Percentiles rank a stretch among this genome's conserved stretches.
phyloP scores from a whole-genome alignment of 2,797 vertebrate genomes.

The Oophaga sylvatica region DNA sequence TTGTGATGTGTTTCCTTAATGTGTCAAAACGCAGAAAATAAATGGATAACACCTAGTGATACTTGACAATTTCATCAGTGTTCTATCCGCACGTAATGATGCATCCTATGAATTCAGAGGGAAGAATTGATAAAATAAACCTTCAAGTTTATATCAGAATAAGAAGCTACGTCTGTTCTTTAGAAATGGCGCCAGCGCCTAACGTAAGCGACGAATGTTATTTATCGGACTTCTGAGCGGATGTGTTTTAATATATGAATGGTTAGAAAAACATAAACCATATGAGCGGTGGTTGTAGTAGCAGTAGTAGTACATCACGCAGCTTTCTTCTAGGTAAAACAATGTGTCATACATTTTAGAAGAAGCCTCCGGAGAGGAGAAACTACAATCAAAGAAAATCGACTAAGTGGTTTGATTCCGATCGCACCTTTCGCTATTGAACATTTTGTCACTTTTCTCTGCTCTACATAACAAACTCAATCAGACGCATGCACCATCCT shows the following conservation, averaged over 20 bases:
- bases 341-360: slow-evolving; percentile 4
- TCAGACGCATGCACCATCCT: slow-evolving; percentile 63
- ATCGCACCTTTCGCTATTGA: slow-evolving; percentile 66
- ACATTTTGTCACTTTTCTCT: slow-evolving; percentile 64
- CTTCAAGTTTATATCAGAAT: not conserved
- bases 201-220: not conserved
- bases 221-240: not conserved
- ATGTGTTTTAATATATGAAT: not conserved
- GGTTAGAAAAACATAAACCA: not conserved
- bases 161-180: not conserved
- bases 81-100: not conserved
- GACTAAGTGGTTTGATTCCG: slow-evolving; percentile 68
- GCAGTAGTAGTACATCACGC: not conserved
- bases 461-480: slow-evolving; percentile 68
- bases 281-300: not conserved
- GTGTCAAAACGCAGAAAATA: slow-evolving; percentile 16
- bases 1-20: slow-evolving; percentile 29
- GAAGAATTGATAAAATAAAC: not conserved
- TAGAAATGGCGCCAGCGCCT: not conserved
- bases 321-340: slow-evolving; percentile 5
- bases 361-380: slow-evolving; percentile 49
- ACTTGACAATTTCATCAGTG: slow-evolving; percentile 24
- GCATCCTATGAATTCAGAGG: not conserved
- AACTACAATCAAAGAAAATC: slow-evolving; percentile 60
- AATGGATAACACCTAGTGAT: slow-evolving; percentile 23